A percentile compares a stretch with the other conserved stretches of the same genome.
These are phyloP conservation scores for Sinhomidia bicolor DNA, from an alignment of 2,888 invertebrate genomes.

Conservation along the genomic window DNA sequence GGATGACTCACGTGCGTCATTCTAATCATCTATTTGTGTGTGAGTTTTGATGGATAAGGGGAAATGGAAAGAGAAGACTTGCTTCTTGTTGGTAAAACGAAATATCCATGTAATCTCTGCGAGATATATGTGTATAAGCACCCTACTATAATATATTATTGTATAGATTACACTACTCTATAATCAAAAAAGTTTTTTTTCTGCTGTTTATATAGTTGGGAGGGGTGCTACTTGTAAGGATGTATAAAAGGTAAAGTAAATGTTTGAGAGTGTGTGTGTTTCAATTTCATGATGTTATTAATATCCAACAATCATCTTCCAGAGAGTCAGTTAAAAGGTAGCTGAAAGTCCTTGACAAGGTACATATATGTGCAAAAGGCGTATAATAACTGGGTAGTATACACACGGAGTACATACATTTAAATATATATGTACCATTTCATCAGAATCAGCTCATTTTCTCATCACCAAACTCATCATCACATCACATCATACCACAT, in stretches of 20 bases:
- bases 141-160: background rate
- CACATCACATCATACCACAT: slow-evolving; percentile 40
- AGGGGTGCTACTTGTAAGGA: no score
- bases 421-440: background rate
- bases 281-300: background rate
- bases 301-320: background rate
- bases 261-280: no score
- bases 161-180: no score
- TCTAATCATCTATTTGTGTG: slow-evolving; percentile 53
- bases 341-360: background rate
- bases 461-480: slow-evolving; percentile 17
- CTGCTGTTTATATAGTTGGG: no score
- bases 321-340: no score
- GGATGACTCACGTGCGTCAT: slow-evolving; percentile 60
- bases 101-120: slow-evolving; percentile 47
- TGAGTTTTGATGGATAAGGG: slow-evolving; percentile 38
- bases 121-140: background rate
- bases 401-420: background rate
- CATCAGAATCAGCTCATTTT: slow-evolving; percentile 26
- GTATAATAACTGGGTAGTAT: background rate
- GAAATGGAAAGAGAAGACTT: slow-evolving; percentile 34
- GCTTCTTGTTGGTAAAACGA: slow-evolving; percentile 43
- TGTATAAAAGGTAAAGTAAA: no score
- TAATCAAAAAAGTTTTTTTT: background rate
- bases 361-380: background rate